Percentiles rank a stretch among this genome's conserved stretches.
These are phyloP conservation scores for Hecatera dysodea DNA, from an alignment of 2,888 invertebrate genomes.

Conservation along the genomic window DNA sequence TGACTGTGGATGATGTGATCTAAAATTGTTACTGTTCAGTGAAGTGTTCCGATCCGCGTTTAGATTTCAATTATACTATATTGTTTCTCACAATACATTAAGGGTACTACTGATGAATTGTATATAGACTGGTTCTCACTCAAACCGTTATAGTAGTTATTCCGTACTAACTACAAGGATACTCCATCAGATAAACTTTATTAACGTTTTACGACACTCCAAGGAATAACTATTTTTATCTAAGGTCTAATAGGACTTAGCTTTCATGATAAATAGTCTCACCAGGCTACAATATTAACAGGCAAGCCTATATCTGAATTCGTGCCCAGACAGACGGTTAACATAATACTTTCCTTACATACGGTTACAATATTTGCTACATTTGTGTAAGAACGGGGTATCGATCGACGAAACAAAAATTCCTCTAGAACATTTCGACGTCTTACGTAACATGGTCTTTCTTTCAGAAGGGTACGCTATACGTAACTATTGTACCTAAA, in stretches of 20 bases:
- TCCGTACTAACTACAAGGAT: background rate
- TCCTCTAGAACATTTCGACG: constrained; percentile 23
- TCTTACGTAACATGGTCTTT: constrained; percentile 13
- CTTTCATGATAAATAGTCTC: constrained; percentile 5
- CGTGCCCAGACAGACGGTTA: constrained; percentile 24
- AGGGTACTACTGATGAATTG: too few species aligned
- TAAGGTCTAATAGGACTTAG: background rate
- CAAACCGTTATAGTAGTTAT: constrained; percentile 2
- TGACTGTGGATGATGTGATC: too few species aligned
- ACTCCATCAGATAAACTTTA: constrained; percentile 9
- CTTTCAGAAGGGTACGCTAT: background rate
- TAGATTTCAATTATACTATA: too few species aligned
- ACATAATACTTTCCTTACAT: constrained; percentile 27
- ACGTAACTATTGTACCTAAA: background rate
- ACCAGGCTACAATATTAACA: constrained; percentile 7
- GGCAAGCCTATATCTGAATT: constrained; percentile 29
- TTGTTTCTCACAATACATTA: too few species aligned
- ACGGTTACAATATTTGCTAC: constrained; percentile 36
- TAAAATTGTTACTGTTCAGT: too few species aligned
- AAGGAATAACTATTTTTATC: constrained; percentile 3
- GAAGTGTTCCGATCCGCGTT: too few species aligned
- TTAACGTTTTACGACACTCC: background rate
- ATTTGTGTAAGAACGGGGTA: constrained; percentile 31
- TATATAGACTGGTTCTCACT: background rate
- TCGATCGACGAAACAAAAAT: constrained; percentile 37